Conservation (phyloP, 53 echinoderm and acorn worm genomes). For the Crossaster papposus region DNA sequence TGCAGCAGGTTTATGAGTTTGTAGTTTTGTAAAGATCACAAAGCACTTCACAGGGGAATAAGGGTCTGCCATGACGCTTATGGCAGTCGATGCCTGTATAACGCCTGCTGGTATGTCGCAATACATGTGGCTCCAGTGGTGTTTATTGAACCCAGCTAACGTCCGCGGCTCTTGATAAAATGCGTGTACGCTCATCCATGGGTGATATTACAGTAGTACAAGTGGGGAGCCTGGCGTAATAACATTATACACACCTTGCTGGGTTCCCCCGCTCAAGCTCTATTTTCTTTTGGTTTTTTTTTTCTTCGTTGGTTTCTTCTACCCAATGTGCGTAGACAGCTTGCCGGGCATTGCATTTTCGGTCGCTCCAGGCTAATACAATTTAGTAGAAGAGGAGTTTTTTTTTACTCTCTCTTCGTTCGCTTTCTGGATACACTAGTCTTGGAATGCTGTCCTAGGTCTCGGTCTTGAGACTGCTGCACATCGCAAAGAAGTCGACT, state of each 20-base stretch:
- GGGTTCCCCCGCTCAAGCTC: not conserved
- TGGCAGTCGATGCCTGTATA: not conserved
- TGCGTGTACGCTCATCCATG: constrained; percentile 31
- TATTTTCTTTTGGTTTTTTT: not conserved
- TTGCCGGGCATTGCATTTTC: constrained; percentile 32
- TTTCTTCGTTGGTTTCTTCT: not conserved
- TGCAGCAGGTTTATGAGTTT: not conserved
- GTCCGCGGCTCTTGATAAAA: constrained; percentile 35
- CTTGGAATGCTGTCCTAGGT: not conserved
- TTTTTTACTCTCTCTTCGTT: not conserved
- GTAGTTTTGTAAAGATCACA: not conserved
- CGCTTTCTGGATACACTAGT: not conserved
- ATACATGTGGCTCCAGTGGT: not conserved
- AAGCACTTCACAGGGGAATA: not conserved
- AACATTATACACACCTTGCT: constrained; percentile 62
- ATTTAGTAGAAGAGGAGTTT: not conserved
- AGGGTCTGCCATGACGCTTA: not conserved
- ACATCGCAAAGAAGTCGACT: not conserved
- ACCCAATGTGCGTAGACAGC: not conserved
- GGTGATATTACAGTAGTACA: constrained; percentile 48
- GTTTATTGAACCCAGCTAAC: constrained; percentile 38
- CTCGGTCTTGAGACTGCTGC: not conserved
- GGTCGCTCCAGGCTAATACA: constrained; percentile 16
- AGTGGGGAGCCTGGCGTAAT: constrained; percentile 43
- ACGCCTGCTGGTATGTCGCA: not conserved